Percentiles rank a stretch among this genome's conserved stretches.
Conservation (phyloP, 2,888 invertebrate genomes). For the Trichogramma evanescens region DNA sequence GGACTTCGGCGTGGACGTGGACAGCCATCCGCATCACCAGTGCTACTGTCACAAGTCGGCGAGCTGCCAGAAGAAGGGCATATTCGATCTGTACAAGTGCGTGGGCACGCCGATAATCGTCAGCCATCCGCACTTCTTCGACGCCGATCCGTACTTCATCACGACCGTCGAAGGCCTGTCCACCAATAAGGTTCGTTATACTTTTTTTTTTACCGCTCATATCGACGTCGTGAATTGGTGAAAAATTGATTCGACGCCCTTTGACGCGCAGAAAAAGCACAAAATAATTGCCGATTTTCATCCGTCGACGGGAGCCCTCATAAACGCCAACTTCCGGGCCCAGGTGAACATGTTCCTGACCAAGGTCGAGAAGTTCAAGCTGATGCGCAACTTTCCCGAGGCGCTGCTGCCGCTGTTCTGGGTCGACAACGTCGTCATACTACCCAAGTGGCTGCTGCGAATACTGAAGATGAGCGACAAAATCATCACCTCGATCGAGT, state of each 20-base stretch:
- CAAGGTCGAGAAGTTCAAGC: constrained; percentile 58
- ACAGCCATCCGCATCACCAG: constrained; percentile 50
- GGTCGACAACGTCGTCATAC: constrained; percentile 63
- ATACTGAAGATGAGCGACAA: constrained; percentile 30
- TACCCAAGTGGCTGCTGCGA: constrained; percentile 32
- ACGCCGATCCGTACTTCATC: constrained; percentile 51
- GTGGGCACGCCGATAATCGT: constrained; percentile 65
- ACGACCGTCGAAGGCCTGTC: constrained; percentile 33
- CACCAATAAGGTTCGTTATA: constrained; percentile 28
- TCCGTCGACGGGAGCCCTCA: constrained; percentile 68
- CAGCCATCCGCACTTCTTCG: constrained; percentile 73
- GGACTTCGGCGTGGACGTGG: constrained; percentile 62
- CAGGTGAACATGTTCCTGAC: constrained; percentile 67
- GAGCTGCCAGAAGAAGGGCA: constrained; percentile 64
- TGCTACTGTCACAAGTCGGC: constrained; percentile 55
- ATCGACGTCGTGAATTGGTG: background rate
- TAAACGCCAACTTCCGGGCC: constrained; percentile 64
- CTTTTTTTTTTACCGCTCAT: background rate
- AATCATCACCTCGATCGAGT: constrained; percentile 25
- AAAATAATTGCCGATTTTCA: constrained; percentile 73
- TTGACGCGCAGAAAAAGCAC: constrained; percentile 53
- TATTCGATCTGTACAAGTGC: constrained; percentile 63
- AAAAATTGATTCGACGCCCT: background rate
- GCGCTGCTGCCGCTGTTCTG: constrained; percentile 69
- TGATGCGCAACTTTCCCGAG: constrained; percentile 58